Evolutionary conservation across 2,797 vertebrate species (phyloP), one percentile per base, ranked within the genome.

Genomic region (Melanogrammus aeglefinus): DNA sequence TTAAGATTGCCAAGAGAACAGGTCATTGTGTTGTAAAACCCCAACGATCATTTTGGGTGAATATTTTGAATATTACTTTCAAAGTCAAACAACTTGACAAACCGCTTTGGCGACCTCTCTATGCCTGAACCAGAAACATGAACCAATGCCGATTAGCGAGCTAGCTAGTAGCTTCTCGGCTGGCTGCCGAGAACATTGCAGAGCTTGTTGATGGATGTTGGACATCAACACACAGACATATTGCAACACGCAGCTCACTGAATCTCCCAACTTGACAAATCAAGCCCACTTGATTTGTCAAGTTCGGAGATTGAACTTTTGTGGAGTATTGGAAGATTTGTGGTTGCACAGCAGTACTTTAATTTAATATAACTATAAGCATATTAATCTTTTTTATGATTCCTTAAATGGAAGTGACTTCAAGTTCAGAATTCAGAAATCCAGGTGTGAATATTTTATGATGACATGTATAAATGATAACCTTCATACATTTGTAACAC

Each of bases 1-100:
- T 73, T 47, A 44, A 66, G 18, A 73, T 73, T 73, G 73, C 36
- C 73, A 31, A 63, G 38, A 38, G 63, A 35, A 7, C 63, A 76
- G n/a, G 31, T 41, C 4, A 57, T 63, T 63, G n/a, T 9, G 57
- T 24, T 63, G 57, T 16, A 63, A 24, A 8, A 16, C 51, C 51
- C 51, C 51, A 6, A 63, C 0, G 7, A 63, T 44, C n/a, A 63
- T 24, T 63, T 63, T n/a, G 21, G 57, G 57, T 63, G 7, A 63
- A n/a, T 63, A 63, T 63, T 24, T 63, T 7, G 21, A 63, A 0
- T 63, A 8, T n/a, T n/a, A n/a, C 21, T 16, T 63, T 4, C 57
- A 63, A n/a, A n/a, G 21, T 21, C 5, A 24, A 63, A 63, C 57
- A 63, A n/a, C 57, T 24, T 9, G 57, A 63, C n/a, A 18, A 51